Evolutionary conservation across 2,888 invertebrate species (phyloP), one percentile per base, ranked within the genome.

Genomic region (Acanthosepion lycidas): DNA sequence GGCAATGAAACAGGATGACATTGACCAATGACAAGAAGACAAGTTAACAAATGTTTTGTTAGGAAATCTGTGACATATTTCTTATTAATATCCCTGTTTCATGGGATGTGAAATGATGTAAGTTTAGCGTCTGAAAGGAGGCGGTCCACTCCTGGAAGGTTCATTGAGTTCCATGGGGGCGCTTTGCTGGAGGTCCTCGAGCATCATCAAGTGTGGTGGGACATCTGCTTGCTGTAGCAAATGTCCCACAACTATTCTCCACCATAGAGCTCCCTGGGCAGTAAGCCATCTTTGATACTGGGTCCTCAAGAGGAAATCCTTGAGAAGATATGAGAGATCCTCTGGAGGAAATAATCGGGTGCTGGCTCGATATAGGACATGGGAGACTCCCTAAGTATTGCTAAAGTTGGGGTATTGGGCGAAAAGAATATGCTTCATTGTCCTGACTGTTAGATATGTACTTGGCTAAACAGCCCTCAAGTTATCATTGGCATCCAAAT

Each of bases 111-210:
- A 48, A 51, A 51, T 91, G 28, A 92, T 26, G 92, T 49, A 48
- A 92, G 49, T 92, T 55, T 94, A 95, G 91, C 95, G 94, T 91
- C 95, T 94, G 94, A 95, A 95, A 42, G 95, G 94, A 64, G 94
- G 94, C 33, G 95, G 94, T n/a, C 94, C 91, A 78, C 94, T 94
- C 33, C 94, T 94, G 42, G 96, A 95, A n/a, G 96, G 96, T 42
- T 96, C 96, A 95, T 96, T 96, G 53, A 42, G 96, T 95, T 33
- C 93, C 93, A 91, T 96, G 95, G 51, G 96, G 95, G 64, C 96
- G 95, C 95, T 96, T 96, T 12, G 95, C 94, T 51, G 96, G 96
- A 18, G 96, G 96, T 94, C 95, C 96, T 91, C 96, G 94, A 6
- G 95, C 95, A 91, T 96, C 96, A 94, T 96, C 78, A 12, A 59